These are phyloP conservation scores for Pionites leucogaster DNA, from an alignment of 2,113 vertebrate genomes.

Conservation along the genomic window DNA sequence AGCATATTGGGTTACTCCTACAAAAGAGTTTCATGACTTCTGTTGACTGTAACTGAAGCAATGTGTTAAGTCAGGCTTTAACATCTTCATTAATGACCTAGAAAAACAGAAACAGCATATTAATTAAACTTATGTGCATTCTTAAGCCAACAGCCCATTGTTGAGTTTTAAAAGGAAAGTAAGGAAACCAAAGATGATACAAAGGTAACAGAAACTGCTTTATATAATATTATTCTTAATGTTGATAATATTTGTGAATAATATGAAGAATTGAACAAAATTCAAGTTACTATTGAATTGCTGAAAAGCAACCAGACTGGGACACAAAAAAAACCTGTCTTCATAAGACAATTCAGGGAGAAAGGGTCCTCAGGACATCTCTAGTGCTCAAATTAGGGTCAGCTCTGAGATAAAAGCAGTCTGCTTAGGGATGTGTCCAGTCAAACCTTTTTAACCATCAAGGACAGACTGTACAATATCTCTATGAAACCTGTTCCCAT, in stretches of 20 bases:
- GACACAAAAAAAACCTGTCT: not conserved
- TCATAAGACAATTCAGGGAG: not conserved
- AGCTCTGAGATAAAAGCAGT: not conserved
- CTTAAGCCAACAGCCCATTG: not conserved
- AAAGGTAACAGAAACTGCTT: not conserved
- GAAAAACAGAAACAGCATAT: not conserved
- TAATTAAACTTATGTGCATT: not conserved
- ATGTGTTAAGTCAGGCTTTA: not conserved
- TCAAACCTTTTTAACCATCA: not conserved
- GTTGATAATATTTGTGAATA: not conserved
- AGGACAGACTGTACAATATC: not conserved
- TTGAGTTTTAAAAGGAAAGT: not conserved
- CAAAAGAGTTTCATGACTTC: not conserved
- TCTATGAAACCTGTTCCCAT: not conserved
- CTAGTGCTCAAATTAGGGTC: not conserved
- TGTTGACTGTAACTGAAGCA: not conserved
- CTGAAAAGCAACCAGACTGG: not conserved
- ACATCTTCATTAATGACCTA: slow-evolving; percentile 15
- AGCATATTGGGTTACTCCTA: not conserved
- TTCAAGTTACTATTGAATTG: not conserved
- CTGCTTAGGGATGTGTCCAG: not conserved
- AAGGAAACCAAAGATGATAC: not conserved
- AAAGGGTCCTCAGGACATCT: not conserved
- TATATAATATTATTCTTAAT: not conserved
- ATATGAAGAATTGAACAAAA: not conserved